Percentiles rank a stretch among this genome's conserved stretches.
Evolutionary conservation across 2,797 vertebrate species (phyloP).

Genomic region (Pangasius krempfi): DNA sequence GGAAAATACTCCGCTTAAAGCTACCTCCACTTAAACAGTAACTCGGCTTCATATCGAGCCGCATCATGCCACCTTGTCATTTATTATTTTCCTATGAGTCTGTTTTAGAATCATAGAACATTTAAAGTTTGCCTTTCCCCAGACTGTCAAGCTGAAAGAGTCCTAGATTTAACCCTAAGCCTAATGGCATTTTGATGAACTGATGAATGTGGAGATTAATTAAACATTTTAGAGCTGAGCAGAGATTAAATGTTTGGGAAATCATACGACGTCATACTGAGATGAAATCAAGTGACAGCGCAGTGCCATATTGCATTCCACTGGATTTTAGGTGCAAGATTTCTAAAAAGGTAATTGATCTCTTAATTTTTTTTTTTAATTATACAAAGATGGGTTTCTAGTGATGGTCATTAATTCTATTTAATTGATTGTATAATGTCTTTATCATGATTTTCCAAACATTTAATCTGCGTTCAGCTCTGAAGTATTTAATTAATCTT

Average conservation of each 20-base stretch:
- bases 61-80: not conserved
- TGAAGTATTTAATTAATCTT: not conserved
- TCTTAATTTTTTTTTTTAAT: not conserved
- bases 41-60: not conserved
- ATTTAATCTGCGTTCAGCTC: not conserved
- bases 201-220: not conserved
- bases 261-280: not conserved
- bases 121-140: not conserved
- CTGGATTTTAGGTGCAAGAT: not conserved
- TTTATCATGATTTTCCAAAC: not conserved
- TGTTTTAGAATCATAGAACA: not conserved
- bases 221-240: not conserved
- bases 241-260: not conserved
- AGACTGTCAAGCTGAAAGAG: not conserved
- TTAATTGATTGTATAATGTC: not conserved
- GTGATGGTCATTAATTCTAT: not conserved
- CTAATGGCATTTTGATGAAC: not conserved
- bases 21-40: not conserved
- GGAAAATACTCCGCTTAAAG: not conserved
- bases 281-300: not conserved
- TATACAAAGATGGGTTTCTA: not conserved
- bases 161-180: not conserved
- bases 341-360: not conserved
- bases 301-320: not conserved
- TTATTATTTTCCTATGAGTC: not conserved